Base-by-base conservation (phyloP, 2,113 vertebrate genomes). In the Dasypus novemcinctus region DNA sequence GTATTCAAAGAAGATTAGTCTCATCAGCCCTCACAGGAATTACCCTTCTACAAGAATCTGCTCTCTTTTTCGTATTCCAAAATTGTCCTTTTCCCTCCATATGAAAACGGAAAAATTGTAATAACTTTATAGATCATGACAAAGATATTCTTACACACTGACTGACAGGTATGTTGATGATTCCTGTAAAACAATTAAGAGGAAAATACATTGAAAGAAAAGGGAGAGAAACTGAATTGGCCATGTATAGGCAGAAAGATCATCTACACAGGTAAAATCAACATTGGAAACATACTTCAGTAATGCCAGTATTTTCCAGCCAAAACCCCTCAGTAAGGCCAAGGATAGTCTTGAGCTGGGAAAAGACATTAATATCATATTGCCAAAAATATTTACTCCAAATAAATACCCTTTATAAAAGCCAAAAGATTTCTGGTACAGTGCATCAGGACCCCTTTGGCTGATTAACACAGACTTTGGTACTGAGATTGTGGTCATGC, bases 121-220 rank as follows among this genome's bases (percentile, higher is more conserved):
- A 80, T 90, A 86, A 75, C 74, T 85, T 90, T 49, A 86, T 76
- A 89, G 69, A 91, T 83, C 36, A 76, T 96, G 92, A 96, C 21
- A 88, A 95, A 89, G 14, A 86, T 54, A 94, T 95, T 71, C 41
- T 87, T 86, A 72, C 92, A 94, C 6, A 41, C 11, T 63, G 52
- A 80, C 52, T 95, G 84, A 64, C 90, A 75, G 80, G 21, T 10
- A 63, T 49, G 11, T 54, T 79, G 63, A 93, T 94, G 74, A 83
- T 57, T 76, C 69, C 27, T 78, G 10, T 3, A 63, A 82, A 87
- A 79, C 85, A 27, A 78, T 87, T 79, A 83, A 88, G 88, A 93
- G 49, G n/a, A 92, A 95, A 94, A 94, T n/a, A 9, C 71, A 66
- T 41, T 74, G 33, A 43, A 74, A 25, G 29, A 81, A 83, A 59